Percentiles rank a stretch among this genome's conserved stretches.
Conservation (phyloP, 2,888 invertebrate species). For the Tetanocera ferruginea region DNA sequence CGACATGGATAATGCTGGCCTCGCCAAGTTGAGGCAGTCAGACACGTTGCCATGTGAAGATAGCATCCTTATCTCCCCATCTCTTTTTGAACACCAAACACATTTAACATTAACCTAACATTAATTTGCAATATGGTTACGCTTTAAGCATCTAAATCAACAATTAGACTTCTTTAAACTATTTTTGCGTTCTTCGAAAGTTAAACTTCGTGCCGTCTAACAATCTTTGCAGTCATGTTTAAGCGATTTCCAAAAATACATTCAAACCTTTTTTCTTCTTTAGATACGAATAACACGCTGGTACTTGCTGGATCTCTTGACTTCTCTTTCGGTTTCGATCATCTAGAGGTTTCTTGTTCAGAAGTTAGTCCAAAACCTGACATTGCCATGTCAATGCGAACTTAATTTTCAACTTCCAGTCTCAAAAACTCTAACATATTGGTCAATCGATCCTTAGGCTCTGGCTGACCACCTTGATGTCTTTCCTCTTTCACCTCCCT, state of each 20-base stretch:
- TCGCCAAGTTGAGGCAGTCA: too few species aligned
- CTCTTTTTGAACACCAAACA: neutral
- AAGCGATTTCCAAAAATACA: neutral
- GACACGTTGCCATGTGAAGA: too few species aligned
- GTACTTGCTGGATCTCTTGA: neutral
- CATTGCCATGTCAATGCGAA: neutral
- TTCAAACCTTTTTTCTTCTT: neutral
- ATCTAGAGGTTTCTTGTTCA: neutral
- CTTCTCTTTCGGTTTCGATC: neutral
- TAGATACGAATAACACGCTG: neutral
- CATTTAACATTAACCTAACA: slow-evolving; percentile 1
- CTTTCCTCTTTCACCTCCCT: neutral
- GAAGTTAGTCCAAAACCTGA: neutral
- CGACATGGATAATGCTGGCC: too few species aligned
- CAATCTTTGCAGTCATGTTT: neutral
- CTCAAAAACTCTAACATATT: neutral
- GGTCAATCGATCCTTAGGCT: neutral
- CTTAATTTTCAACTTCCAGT: neutral
- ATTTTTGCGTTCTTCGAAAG: neutral
- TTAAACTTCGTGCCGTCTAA: neutral
- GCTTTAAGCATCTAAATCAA: neutral
- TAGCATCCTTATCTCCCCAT: too few species aligned
- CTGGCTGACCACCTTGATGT: neutral
- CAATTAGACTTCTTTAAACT: neutral
- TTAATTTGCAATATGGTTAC: neutral